A percentile compares a stretch with the other conserved stretches of the same genome.
These are phyloP conservation scores for Neomorphus geoffroyi DNA, from an alignment of 2,797 vertebrate species.

Conservation along the genomic window DNA sequence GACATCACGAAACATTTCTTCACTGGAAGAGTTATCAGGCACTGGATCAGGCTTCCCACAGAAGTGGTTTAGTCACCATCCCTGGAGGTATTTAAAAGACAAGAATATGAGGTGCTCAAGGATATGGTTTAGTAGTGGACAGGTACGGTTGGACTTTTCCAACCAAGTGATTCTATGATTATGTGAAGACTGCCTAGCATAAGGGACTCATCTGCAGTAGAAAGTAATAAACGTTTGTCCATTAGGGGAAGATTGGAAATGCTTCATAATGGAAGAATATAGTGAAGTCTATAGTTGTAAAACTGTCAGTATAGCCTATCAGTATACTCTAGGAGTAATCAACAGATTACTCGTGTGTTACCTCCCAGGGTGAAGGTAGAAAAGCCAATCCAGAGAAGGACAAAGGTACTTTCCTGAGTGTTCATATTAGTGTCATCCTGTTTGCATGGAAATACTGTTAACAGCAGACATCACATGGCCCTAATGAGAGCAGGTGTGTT, in stretches of 20 bases:
- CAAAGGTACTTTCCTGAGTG: slow-evolving; percentile 61
- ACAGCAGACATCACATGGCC: slow-evolving; percentile 55
- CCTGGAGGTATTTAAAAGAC: too few species aligned
- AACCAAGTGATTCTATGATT: too few species aligned
- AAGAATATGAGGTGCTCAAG: too few species aligned
- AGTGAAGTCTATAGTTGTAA: background rate
- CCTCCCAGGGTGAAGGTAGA: slow-evolving; percentile 51
- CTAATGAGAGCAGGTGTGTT: slow-evolving; percentile 72
- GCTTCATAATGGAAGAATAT: background rate
- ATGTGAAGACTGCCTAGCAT: background rate
- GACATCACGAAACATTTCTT: too few species aligned
- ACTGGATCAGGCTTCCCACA: too few species aligned
- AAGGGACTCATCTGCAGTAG: background rate
- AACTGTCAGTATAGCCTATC: slow-evolving; percentile 16
- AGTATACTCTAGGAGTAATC: slow-evolving; percentile 48
- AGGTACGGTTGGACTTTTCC: too few species aligned
- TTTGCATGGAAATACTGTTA: slow-evolving; percentile 78
- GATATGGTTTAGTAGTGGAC: too few species aligned
- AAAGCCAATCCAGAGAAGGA: slow-evolving; percentile 58
- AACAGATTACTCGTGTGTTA: slow-evolving; percentile 60
- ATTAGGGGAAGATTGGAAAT: background rate
- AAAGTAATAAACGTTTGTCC: background rate
- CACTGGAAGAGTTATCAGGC: too few species aligned
- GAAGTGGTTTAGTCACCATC: too few species aligned
- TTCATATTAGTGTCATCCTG: slow-evolving; percentile 57